Evolutionary conservation across 1,140 invertebrate genomes (phyloP).

Genomic region (Lerema accius): DNA sequence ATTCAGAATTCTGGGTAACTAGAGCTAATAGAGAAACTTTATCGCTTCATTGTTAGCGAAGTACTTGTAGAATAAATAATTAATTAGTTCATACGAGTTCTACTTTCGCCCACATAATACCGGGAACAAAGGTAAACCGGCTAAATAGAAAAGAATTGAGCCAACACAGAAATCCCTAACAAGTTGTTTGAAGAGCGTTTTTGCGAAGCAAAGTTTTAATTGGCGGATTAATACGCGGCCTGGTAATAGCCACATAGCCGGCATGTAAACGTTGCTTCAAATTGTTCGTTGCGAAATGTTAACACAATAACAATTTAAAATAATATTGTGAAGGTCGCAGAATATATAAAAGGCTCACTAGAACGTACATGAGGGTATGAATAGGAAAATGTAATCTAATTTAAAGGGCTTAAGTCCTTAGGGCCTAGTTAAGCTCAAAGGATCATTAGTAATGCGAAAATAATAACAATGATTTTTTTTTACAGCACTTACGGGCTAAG

Average conservation of each 20-base stretch:
- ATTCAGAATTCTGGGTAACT: conserved; percentile 2
- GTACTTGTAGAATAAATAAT: conserved; percentile 8
- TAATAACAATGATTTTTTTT: too few species aligned
- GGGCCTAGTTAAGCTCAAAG: too few species aligned
- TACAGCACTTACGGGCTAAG: too few species aligned
- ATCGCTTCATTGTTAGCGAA: conserved; percentile 5
- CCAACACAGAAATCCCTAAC: conserved; percentile 51
- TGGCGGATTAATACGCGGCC: conserved; percentile 64
- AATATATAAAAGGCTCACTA: too few species aligned
- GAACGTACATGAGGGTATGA: too few species aligned
- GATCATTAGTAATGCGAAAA: too few species aligned
- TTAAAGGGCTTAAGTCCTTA: too few species aligned
- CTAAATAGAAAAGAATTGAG: conserved; percentile 50
- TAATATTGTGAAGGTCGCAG: too few species aligned
- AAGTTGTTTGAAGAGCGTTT: conserved; percentile 61
- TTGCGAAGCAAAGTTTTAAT: conserved; percentile 70
- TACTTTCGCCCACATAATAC: conserved; percentile 23
- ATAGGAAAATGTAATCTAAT: too few species aligned
- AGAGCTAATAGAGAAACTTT: not conserved
- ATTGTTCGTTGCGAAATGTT: not conserved
- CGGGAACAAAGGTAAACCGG: conserved; percentile 42
- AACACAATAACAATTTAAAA: too few species aligned
- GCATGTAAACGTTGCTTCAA: conserved; percentile 35
- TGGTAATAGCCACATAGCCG: conserved; percentile 50
- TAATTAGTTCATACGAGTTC: conserved; percentile 28